Conservation (phyloP, 2,888 invertebrate genomes). For the Sarcophaga subvicina region DNA sequence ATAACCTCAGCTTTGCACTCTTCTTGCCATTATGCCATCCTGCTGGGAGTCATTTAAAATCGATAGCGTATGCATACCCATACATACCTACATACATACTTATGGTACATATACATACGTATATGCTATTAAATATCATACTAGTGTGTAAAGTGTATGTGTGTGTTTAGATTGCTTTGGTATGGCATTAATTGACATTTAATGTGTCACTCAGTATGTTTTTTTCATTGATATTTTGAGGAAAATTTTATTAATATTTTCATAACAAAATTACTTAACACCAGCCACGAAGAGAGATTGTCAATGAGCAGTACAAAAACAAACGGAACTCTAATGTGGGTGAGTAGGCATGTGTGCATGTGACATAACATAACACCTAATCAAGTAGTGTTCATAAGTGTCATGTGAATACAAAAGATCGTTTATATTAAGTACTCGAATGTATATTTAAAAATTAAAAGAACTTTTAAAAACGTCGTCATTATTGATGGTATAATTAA, state of each 20-base stretch:
- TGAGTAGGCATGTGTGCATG: no score
- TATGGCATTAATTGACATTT: conserved; percentile 64
- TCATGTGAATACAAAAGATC: no score
- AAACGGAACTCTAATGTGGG: no score
- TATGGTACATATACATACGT: no score
- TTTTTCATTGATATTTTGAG: conserved; percentile 52
- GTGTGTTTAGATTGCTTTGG: neutral
- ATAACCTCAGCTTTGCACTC: no score
- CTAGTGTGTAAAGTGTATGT: neutral
- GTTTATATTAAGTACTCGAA: no score
- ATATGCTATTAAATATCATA: no score
- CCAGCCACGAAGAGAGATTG: conserved; percentile 4
- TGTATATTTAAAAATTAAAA: no score
- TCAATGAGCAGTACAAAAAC: neutral
- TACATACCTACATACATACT: no score
- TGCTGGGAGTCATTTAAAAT: conserved; percentile 44
- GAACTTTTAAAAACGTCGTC: no score
- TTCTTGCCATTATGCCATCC: neutral
- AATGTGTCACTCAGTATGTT: conserved; percentile 53
- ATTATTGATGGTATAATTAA: no score
- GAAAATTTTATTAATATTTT: conserved; percentile 58
- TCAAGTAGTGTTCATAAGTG: neutral
- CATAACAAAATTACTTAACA: conserved; percentile 47
- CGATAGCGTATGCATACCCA: neutral
- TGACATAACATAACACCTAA: conserved; percentile 23